Conservation (phyloP, 2,888 invertebrate species). For the Caenorhabditis wallacei region DNA sequence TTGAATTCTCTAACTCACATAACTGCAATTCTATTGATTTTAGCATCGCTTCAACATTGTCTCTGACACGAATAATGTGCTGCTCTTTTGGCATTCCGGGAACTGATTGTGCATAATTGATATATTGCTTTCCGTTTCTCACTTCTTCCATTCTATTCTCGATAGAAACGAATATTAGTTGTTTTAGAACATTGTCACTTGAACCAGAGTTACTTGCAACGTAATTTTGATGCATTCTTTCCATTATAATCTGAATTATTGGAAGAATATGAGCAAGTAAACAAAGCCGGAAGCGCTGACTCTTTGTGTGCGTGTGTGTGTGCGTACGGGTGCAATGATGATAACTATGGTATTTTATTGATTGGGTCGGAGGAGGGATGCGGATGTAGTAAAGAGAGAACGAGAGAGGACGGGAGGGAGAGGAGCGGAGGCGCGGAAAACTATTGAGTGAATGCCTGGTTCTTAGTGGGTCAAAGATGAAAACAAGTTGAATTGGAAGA, state of each 20-base stretch:
- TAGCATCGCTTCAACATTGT: slow-evolving; percentile 37
- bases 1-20: neutral
- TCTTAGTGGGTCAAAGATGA: neutral
- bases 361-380: slow-evolving; percentile 14
- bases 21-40: slow-evolving; percentile 2
- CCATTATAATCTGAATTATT: neutral
- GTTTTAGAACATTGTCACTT: slow-evolving; percentile 5
- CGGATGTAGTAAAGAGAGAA: slow-evolving; percentile 12
- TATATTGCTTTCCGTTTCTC: neutral
- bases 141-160: slow-evolving; percentile 34
- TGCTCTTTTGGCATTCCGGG: slow-evolving; percentile 24
- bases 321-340: slow-evolving; percentile 9
- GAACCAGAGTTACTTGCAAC: neutral
- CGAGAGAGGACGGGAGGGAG: neutral
- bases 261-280: slow-evolving; percentile 13
- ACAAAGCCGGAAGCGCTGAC: neutral
- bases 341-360: slow-evolving; percentile 45
- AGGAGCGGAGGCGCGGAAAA: slow-evolving; percentile 15
- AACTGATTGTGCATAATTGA: slow-evolving; percentile 1
- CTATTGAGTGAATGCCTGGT: neutral
- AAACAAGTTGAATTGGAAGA: too few relatives aligned
- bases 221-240: neutral
- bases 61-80: slow-evolving; percentile 22
- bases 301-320: slow-evolving; percentile 4
- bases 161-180: slow-evolving; percentile 20